These are phyloP conservation scores for Hydropsyche tenuis DNA, from an alignment of 1,140 invertebrate genomes.

Conservation along the genomic window DNA sequence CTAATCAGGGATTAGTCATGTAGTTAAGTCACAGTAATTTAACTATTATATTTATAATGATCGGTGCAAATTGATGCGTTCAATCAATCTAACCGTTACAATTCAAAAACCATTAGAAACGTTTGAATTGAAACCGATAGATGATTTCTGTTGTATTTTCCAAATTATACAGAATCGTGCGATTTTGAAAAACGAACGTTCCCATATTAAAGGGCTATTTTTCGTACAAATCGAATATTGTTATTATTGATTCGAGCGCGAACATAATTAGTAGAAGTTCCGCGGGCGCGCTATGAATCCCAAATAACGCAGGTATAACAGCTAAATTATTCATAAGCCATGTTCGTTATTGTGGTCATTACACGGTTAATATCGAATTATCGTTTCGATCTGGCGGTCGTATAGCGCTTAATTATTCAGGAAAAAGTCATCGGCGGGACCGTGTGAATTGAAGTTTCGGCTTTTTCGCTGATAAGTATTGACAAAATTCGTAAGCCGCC, in stretches of 20 bases:
- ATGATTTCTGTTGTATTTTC: no score
- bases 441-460: constrained; percentile 9
- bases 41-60: no score
- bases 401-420: neutral
- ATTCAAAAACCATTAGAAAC: no score
- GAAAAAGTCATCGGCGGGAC: neutral
- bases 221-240: no score
- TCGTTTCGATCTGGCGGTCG: constrained; percentile 14
- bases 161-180: no score
- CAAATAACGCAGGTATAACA: constrained; percentile 9
- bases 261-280: constrained; percentile 15
- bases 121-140: no score
- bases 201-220: no score
- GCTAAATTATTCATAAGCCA: constrained; percentile 20
- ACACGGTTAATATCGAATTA: constrained; percentile 24
- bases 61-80: no score
- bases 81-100: no score
- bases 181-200: no score
- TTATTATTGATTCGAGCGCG: neutral
- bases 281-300: constrained; percentile 16
- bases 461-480: neutral
- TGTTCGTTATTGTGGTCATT: constrained; percentile 10
- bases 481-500: neutral
- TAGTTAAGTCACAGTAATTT: no score
- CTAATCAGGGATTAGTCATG: no score